These are phyloP conservation scores for Platyscapa corneri DNA, from an alignment of 1,140 invertebrate genomes.

Conservation along the genomic window DNA sequence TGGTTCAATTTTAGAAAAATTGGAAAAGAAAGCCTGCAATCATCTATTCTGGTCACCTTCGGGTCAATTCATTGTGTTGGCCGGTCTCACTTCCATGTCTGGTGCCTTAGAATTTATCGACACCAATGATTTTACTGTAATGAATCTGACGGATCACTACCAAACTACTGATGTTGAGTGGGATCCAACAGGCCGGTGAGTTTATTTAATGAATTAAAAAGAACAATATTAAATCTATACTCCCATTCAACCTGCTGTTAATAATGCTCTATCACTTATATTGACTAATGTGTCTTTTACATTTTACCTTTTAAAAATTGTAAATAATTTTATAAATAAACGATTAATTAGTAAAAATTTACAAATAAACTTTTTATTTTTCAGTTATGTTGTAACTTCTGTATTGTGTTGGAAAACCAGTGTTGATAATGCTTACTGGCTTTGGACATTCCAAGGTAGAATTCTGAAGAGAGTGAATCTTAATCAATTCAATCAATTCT, in stretches of 20 bases:
- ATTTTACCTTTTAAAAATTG: too few species aligned
- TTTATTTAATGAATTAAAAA: too few species aligned
- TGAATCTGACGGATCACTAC: conserved; percentile 95
- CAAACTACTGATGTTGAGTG: conserved; percentile 97
- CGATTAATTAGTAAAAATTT: background rate
- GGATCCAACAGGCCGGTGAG: conserved; percentile 95
- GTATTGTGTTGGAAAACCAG: conserved; percentile 97
- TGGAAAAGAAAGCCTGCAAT: conserved; percentile 94
- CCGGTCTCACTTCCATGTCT: conserved; percentile 87
- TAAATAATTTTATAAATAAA: too few species aligned
- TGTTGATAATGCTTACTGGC: conserved; percentile 96
- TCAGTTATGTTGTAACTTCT: conserved; percentile 91
- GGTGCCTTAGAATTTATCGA: conserved; percentile 96
- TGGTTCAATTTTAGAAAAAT: conserved; percentile 84
- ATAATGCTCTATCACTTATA: too few species aligned
- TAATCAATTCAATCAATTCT: conserved; percentile 94
- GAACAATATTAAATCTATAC: too few species aligned
- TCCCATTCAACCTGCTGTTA: too few species aligned
- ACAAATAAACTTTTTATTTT: conserved; percentile 16
- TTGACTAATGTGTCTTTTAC: too few species aligned
- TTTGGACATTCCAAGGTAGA: conserved; percentile 98
- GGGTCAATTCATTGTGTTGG: conserved; percentile 96
- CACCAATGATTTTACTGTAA: conserved; percentile 94
- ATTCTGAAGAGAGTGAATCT: conserved; percentile 87
- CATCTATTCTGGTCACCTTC: conserved; percentile 97